Evolutionary conservation across 2,888 invertebrate genomes (phyloP).

Genomic region (Eudiplozoon nipponicum): DNA sequence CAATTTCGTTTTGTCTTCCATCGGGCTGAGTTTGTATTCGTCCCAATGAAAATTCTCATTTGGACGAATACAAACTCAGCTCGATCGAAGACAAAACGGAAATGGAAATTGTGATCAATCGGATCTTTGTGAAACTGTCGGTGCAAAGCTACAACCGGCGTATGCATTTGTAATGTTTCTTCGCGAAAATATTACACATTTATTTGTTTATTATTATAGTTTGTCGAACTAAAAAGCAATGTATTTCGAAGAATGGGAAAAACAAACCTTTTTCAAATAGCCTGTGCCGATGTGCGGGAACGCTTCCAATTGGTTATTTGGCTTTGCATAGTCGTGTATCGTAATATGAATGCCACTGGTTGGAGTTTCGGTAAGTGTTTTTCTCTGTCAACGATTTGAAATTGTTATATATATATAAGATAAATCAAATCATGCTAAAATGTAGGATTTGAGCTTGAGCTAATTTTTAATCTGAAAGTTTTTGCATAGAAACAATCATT

Average conservation of each 20-base stretch:
- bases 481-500: too few relatives aligned
- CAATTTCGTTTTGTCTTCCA: too few relatives aligned
- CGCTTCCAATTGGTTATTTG: slow-evolving; percentile 64
- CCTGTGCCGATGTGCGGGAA: slow-evolving; percentile 85
- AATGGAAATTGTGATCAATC: too few relatives aligned
- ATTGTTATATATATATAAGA: slow-evolving; percentile 11
- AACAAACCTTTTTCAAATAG: slow-evolving; percentile 63
- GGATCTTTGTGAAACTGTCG: too few relatives aligned
- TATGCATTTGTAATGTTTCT: too few relatives aligned
- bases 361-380: slow-evolving; percentile 41
- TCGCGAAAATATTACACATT: slow-evolving; percentile 6
- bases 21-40: too few relatives aligned
- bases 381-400: neutral
- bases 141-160: too few relatives aligned
- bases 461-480: too few relatives aligned
- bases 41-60: too few relatives aligned
- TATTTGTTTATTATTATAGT: slow-evolving; percentile 33
- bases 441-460: too few relatives aligned
- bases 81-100: too few relatives aligned
- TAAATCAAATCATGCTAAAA: neutral
- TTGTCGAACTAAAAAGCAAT: slow-evolving; percentile 90
- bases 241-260: slow-evolving; percentile 98
- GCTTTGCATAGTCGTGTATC: slow-evolving; percentile 60
- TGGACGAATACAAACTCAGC: too few relatives aligned
- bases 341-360: slow-evolving; percentile 84